Conservation (phyloP, 2,888 invertebrate genomes). For the Odontocerum albicorne region DNA sequence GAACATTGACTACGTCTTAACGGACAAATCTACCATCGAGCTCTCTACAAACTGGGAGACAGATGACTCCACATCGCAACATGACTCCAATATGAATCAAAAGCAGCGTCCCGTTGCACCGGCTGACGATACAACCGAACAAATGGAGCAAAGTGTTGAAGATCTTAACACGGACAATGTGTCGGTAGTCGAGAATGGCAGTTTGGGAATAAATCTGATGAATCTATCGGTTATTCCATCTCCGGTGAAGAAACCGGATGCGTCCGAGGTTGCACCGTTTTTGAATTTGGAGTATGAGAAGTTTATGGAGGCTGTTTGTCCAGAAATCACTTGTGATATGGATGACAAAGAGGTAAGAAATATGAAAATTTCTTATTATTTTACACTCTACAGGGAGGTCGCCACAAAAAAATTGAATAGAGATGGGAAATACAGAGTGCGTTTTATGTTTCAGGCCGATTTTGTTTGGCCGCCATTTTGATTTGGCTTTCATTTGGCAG, state of each 20-base stretch:
- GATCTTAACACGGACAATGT: constrained; percentile 39
- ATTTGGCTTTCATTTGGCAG: too few relatives aligned
- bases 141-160: too few relatives aligned
- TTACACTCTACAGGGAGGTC: too few relatives aligned
- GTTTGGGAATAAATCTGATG: constrained; percentile 37
- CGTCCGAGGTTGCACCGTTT: not conserved
- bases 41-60: constrained; percentile 47
- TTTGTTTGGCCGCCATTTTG: too few relatives aligned
- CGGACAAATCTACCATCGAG: constrained; percentile 39
- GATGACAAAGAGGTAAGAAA: constrained; percentile 11
- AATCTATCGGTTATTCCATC: constrained; percentile 7
- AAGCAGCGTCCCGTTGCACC: constrained; percentile 1
- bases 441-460: too few relatives aligned
- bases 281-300: constrained; percentile 35
- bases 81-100: constrained; percentile 1
- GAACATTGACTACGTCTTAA: constrained; percentile 39
- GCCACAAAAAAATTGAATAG: too few relatives aligned
- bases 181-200: constrained; percentile 50
- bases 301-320: constrained; percentile 55
- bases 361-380: too few relatives aligned
- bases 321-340: constrained; percentile 42
- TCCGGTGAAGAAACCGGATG: constrained; percentile 1
- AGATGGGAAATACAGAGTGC: too few relatives aligned
- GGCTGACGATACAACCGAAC: not conserved
- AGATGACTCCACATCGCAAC: constrained; percentile 31